Percentiles rank a stretch among this genome's conserved stretches.
These are phyloP conservation scores for Lasioglossum leucozonium DNA, from an alignment of 2,888 invertebrate species.

Conservation along the genomic window DNA sequence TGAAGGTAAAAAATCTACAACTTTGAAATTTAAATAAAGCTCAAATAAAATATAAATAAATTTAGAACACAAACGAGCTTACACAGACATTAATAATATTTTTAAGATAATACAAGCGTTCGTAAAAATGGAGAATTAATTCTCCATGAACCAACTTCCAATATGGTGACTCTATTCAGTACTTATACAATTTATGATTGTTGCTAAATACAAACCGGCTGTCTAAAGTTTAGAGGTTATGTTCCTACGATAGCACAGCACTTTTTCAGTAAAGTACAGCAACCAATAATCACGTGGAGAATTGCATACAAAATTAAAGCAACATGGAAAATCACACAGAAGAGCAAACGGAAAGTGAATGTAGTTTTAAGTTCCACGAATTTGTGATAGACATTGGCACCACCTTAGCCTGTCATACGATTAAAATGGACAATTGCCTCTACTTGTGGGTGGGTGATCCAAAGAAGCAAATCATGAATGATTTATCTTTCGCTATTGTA, in stretches of 20 bases:
- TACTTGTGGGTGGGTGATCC: constrained; percentile 83
- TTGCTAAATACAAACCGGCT: background rate
- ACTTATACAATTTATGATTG: background rate
- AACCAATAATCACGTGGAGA: background rate
- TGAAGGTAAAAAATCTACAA: too few relatives aligned
- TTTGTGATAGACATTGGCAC: constrained; percentile 76
- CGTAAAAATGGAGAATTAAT: background rate
- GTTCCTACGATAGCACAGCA: background rate
- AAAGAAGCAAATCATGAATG: constrained; percentile 76
- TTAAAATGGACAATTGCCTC: constrained; percentile 82
- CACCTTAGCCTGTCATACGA: constrained; percentile 77
- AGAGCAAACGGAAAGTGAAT: constrained; percentile 16
- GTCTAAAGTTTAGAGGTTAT: constrained; percentile 26
- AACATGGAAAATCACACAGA: constrained; percentile 33
- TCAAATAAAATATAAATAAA: too few relatives aligned
- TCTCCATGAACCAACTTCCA: background rate
- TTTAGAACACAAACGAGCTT: too few relatives aligned
- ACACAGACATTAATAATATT: too few relatives aligned
- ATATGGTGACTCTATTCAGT: background rate
- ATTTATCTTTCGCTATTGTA: constrained; percentile 80
- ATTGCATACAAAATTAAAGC: background rate
- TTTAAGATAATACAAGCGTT: too few relatives aligned
- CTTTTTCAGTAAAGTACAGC: background rate
- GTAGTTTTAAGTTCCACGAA: constrained; percentile 78
- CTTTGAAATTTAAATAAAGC: too few relatives aligned